A percentile compares a stretch with the other conserved stretches of the same genome.
phyloP scores from a whole-genome alignment of 2,888 invertebrate genomes.

The Dermolepida albohirtum region DNA sequence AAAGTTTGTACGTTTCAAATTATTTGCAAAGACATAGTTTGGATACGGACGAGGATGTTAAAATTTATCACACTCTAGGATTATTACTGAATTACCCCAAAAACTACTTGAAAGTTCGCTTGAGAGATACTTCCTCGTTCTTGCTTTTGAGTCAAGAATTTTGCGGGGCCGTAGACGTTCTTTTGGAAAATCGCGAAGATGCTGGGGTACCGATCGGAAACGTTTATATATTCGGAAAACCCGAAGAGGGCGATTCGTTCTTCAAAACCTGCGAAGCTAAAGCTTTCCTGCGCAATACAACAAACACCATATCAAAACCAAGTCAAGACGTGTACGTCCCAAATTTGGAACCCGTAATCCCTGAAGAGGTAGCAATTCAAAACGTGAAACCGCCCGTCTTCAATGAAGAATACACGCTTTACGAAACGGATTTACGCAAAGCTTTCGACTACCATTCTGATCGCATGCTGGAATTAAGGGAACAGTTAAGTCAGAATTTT shows the following conservation, averaged over 20 bases:
- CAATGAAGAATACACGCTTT: neutral
- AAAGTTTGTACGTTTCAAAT: constrained; percentile 5
- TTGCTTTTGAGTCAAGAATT: constrained; percentile 25
- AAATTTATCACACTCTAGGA: constrained; percentile 5
- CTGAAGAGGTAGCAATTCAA: neutral
- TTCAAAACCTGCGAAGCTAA: constrained; percentile 14
- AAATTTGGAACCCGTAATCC: neutral
- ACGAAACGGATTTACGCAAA: constrained; percentile 3
- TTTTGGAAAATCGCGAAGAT: constrained; percentile 28
- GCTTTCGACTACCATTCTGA: constrained; percentile 16
- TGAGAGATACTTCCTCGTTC: neutral
- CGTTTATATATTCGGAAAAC: constrained; percentile 12
- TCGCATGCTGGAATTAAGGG: constrained; percentile 16
- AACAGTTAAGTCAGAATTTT: neutral
- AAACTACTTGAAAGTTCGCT: constrained; percentile 11
- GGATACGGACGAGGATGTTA: constrained; percentile 2
- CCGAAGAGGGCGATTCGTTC: constrained; percentile 1
- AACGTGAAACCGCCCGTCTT: neutral
- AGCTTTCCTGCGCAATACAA: neutral
- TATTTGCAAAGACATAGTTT: constrained; percentile 23
- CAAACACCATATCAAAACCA: neutral
- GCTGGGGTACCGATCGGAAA: constrained; percentile 18
- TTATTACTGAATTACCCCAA: constrained; percentile 7
- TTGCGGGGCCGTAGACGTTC: constrained; percentile 14
- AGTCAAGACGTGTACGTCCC: too few species aligned